Percentiles rank a stretch among this genome's conserved stretches.
Conservation (phyloP, 2,888 invertebrate species). For the Peribatodes rhomboidaria region DNA sequence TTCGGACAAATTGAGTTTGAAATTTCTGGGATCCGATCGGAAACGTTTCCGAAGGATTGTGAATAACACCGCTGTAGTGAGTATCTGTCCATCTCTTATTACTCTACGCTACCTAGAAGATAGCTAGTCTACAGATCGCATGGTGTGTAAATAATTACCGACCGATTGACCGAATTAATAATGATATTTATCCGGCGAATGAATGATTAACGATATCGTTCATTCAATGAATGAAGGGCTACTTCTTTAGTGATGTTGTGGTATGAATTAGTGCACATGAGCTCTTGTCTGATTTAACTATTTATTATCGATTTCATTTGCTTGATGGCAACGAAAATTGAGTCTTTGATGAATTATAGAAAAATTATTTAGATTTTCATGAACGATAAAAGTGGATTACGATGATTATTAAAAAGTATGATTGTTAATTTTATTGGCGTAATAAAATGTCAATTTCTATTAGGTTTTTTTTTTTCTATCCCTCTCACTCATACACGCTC, state of each 20-base stretch:
- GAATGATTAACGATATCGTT: slow-evolving; percentile 3
- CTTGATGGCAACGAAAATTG: neutral
- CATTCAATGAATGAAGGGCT: neutral
- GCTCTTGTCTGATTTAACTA: neutral
- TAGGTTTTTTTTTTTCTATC: too few species aligned
- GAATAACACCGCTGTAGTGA: too few species aligned
- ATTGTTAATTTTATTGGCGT: slow-evolving; percentile 8
- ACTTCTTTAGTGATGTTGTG: neutral
- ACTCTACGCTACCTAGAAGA: too few species aligned
- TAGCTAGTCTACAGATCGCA: too few species aligned
- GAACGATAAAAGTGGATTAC: neutral
- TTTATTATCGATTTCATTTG: neutral
- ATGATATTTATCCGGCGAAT: neutral
- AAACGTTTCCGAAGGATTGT: too few species aligned
- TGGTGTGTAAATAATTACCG: too few species aligned
- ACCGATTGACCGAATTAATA: neutral
- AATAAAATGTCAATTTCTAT: slow-evolving; percentile 1
- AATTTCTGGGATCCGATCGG: too few species aligned
- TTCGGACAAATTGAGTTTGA: too few species aligned
- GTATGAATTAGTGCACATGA: neutral
- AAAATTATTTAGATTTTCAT: neutral
- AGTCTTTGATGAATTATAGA: neutral
- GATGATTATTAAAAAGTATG: neutral
- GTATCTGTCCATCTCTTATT: too few species aligned
- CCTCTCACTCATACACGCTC: too few species aligned